These are phyloP conservation scores for Cosmia pyralina DNA, from an alignment of 2,888 invertebrate species.

Conservation along the genomic window DNA sequence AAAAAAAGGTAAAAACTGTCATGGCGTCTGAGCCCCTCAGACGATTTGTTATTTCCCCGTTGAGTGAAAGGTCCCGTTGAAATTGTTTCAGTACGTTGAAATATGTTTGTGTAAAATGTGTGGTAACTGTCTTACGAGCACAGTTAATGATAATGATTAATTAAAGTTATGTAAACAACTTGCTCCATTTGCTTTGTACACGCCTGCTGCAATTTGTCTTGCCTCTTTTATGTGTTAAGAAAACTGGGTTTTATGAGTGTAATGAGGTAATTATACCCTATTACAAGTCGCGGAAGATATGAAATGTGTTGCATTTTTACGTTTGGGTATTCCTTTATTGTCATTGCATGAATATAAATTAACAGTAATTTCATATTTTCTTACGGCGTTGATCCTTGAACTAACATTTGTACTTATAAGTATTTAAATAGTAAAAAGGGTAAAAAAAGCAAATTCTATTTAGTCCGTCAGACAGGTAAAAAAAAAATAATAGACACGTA, in stretches of 20 bases:
- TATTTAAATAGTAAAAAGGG: background rate
- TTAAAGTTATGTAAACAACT: slow-evolving; percentile 50
- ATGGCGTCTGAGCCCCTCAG: slow-evolving; percentile 55
- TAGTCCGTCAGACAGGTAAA: no score
- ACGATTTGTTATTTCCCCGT: slow-evolving; percentile 63
- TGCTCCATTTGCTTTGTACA: slow-evolving; percentile 39
- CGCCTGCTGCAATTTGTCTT: slow-evolving; percentile 34
- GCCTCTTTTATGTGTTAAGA: slow-evolving; percentile 12
- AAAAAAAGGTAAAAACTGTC: slow-evolving; percentile 62
- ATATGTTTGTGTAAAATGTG: slow-evolving; percentile 49
- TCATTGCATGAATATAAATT: background rate
- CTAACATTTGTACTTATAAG: background rate
- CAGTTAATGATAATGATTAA: slow-evolving; percentile 45
- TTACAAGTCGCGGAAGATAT: no score
- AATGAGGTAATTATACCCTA: background rate
- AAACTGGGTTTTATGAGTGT: background rate
- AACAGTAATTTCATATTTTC: background rate
- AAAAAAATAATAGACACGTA: no score
- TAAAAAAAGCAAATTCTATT: no score
- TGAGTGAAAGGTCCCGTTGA: slow-evolving; percentile 56
- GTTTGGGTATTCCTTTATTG: background rate
- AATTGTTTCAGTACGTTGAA: slow-evolving; percentile 59
- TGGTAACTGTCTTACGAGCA: slow-evolving; percentile 31
- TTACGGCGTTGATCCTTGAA: background rate
- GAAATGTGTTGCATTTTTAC: background rate